Evolutionary conservation across 2,797 vertebrate species (phyloP).

Genomic region (Nasua narica): DNA sequence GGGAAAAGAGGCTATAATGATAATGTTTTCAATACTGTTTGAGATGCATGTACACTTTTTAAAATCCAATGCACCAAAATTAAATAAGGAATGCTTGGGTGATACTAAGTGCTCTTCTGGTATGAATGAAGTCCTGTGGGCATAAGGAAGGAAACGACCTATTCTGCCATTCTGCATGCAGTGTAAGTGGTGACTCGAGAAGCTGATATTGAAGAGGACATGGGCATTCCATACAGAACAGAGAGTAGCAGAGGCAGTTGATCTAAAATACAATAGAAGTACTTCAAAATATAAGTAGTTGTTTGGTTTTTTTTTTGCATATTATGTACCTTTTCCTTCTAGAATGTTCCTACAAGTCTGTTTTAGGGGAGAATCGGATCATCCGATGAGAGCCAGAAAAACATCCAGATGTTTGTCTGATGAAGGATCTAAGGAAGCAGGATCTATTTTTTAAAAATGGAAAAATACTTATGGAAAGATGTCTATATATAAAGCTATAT

Average conservation of each 20-base stretch:
- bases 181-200: neutral
- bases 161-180: neutral
- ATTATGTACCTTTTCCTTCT: neutral
- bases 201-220: neutral
- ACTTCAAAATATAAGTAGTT: neutral
- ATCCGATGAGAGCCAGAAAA: neutral
- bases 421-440: neutral
- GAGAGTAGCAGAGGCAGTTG: neutral
- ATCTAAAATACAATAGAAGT: neutral
- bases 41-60: neutral
- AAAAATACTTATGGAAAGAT: neutral
- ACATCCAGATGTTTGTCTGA: neutral
- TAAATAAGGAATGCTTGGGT: neutral
- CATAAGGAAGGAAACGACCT: neutral
- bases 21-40: neutral
- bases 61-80: neutral
- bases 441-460: neutral
- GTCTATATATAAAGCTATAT: neutral
- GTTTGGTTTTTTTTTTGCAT: neutral
- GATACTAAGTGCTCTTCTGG: neutral
- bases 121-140: neutral
- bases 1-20: neutral
- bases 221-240: neutral
- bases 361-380: neutral
- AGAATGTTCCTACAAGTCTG: slow-evolving; percentile 3